Base-by-base conservation (phyloP, 2,113 vertebrate species). In the Centropristis striata region DNA sequence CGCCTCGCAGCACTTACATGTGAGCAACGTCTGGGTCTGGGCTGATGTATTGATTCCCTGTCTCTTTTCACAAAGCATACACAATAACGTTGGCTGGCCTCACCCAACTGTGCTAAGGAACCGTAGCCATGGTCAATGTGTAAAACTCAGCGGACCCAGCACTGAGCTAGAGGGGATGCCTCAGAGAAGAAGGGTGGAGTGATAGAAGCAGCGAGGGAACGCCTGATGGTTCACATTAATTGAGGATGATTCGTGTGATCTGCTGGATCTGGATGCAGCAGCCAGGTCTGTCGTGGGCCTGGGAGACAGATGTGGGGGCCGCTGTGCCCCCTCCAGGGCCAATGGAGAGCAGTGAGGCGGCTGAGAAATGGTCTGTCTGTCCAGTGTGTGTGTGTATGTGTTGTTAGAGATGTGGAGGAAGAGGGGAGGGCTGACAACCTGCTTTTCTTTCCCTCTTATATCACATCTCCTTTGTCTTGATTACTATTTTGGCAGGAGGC, bases 271-370 rank as follows among this genome's bases (percentile, higher is more conserved):
- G 73, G 80, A 79, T 84, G 82, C 72, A 74, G 85, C 83, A 78
- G 83, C 83, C 75, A 87, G 89, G 82, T 90, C 90, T 88, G 92
- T 93, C 90, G 86, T 75, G 79, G 86, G 88, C 86, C 94, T 94
- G 92, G 89, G 88, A 94, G 93, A 94, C 94, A 95, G 93, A 94
- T 95, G 93, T 93, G 92, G 92, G 88, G 90, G 88, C 92, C 82
- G 89, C 85, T 86, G 76, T 70, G 75, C 83, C 90, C 81, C 87
- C 89, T 85, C 78, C 88, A 88, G 91, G 88, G 87, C 86, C 80
- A 68, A 83, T 70, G 81, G 80, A 78, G 86, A 86, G 91, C 92
- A 90, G 84, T 90, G 87, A 92, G 86, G 93, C 91, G 79, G 83
- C 77, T 92, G 87, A 92, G 91, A 88, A 91, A 92, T 85, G 88